Evolutionary conservation across 1,140 invertebrate species (phyloP), one percentile per base, ranked within the genome.

Genomic region (Grapholita molesta): DNA sequence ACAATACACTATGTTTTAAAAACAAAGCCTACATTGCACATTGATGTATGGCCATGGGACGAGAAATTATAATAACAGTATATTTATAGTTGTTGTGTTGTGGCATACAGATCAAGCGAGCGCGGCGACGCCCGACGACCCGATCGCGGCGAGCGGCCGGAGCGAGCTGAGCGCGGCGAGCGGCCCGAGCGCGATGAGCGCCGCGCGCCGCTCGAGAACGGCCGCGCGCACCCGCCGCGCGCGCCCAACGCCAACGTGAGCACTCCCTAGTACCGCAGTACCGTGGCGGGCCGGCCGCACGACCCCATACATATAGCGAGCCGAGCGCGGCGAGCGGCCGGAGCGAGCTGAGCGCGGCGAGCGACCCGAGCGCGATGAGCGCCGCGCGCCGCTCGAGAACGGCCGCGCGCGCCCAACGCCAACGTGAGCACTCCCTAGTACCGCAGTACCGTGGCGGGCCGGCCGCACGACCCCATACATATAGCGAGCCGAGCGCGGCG

Each of bases 171-270:
- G 42, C 71, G 73, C 12, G 65, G 38, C 66, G 75, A 48, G 30
- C 53, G 65, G 71, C 80, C 83, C 70, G 83, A 85, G 69, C 57
- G 57, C 65, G 69, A 64, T n/a, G 68, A 70, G 61, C 65, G 84
- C 11, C 79, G 90, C 65, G 88, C 89, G 30, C 89, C 88, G 32
- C 77, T 92, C 12, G 88, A 93, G 82, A 92, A 89, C 72, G 88
- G 90, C 0, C 85, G 89, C 64, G 79, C 84, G 12, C 84, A 87
- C 74, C 76, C 84, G 67, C 76, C 76, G 69, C 77, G 76, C 24
- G 23, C 61, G 55, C 21, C 72, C 53, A 30, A 68, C 57, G 35
- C 69, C 55, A 64, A 38, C 64, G 68, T 55, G 70, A 71, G 24
- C 33, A 15, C 11, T 35, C 12, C 6, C 1, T 2, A 52, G n/a